Evolutionary conservation across 2,113 vertebrate species (phyloP).

Genomic region (Calypte anna): DNA sequence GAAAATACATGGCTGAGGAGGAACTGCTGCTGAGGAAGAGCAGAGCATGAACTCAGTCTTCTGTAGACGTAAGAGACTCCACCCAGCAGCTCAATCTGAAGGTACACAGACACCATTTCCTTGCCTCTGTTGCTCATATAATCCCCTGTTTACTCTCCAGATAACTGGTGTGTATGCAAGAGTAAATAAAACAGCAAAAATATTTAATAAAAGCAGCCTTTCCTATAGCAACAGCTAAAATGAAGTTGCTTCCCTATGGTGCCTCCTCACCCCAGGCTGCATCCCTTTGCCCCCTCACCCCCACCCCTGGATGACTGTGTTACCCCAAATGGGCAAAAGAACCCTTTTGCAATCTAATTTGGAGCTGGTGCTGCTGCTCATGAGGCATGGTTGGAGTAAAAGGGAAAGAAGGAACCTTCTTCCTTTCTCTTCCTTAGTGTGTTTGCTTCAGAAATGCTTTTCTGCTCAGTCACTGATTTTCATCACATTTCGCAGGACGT

Average conservation of each 20-base stretch:
- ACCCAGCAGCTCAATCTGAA: neutral
- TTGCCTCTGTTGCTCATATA: neutral
- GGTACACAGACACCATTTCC: neutral
- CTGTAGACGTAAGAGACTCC: neutral
- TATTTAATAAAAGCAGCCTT: neutral
- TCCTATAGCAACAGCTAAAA: neutral
- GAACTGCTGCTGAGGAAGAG: neutral
- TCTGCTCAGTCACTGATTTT: neutral
- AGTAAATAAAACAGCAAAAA: slow-evolving; percentile 25
- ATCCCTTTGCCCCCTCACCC: neutral
- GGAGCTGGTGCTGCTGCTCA: neutral
- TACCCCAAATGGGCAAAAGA: neutral
- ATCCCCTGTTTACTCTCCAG: neutral
- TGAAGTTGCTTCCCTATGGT: neutral
- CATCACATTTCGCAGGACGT: neutral
- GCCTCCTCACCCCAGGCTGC: neutral
- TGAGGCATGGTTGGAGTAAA: rapidly evolving
- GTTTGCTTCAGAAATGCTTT: neutral
- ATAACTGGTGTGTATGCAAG: neutral
- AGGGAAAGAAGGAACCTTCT: neutral
- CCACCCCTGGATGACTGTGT: neutral
- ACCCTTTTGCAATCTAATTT: neutral
- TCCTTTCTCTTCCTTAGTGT: neutral
- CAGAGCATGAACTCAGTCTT: neutral
- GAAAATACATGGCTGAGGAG: neutral